Evolutionary conservation across 2,888 invertebrate species (phyloP).

Genomic region (Hololepta plana): DNA sequence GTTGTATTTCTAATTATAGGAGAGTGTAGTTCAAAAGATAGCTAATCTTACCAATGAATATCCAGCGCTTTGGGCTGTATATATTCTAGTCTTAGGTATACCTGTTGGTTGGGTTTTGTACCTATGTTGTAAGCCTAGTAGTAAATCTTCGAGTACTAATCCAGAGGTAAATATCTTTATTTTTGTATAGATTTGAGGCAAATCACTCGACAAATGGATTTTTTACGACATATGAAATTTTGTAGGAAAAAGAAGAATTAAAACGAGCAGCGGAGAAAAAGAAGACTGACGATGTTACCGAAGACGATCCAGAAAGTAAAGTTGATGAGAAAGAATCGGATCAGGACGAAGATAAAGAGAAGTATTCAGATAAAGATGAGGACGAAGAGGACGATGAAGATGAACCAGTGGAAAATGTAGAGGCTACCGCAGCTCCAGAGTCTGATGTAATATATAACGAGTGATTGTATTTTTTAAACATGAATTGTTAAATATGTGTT

Average conservation of each 20-base stretch:
- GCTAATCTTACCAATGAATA: conserved; percentile 62
- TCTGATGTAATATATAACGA: no score
- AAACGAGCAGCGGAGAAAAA: conserved; percentile 36
- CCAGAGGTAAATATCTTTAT: conserved; percentile 8
- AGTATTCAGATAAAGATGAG: conserved; percentile 17
- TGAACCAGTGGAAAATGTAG: conserved; percentile 7
- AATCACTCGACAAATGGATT: not conserved
- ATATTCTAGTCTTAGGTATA: conserved; percentile 58
- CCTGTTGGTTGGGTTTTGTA: conserved; percentile 65
- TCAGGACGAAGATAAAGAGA: conserved; percentile 15
- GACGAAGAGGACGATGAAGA: conserved; percentile 14
- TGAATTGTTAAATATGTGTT: conserved; percentile 4
- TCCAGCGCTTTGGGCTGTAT: conserved; percentile 83
- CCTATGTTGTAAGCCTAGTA: conserved; percentile 52
- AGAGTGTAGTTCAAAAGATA: conserved; percentile 57
- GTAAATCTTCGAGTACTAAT: no score
- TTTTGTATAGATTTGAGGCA: not conserved
- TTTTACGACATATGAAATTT: conserved; percentile 4
- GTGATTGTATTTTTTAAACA: conserved; percentile 2
- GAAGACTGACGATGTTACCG: conserved; percentile 51
- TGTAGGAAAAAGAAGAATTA: conserved; percentile 28
- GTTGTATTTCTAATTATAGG: conserved; percentile 32
- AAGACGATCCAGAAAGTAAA: conserved; percentile 36
- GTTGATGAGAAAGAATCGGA: conserved; percentile 21
- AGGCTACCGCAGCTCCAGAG: conserved; percentile 2